A percentile compares a stretch with the other conserved stretches of the same genome.
These are phyloP conservation scores for Tuberolachnus salignus DNA, from an alignment of 2,888 invertebrate species.

Conservation along the genomic window DNA sequence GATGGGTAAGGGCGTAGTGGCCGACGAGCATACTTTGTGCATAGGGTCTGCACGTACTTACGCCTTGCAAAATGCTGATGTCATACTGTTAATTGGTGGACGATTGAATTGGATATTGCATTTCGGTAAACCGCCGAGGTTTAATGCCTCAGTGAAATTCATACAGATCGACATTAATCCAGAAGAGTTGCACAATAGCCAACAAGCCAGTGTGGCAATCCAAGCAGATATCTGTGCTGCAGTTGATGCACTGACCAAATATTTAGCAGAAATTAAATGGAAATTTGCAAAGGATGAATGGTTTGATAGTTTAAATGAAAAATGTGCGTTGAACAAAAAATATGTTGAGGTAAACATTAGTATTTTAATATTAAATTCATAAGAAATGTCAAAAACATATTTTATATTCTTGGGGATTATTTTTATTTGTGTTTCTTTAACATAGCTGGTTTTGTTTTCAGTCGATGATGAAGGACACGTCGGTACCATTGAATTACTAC, in stretches of 20 bases:
- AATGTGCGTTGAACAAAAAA: constrained; percentile 75
- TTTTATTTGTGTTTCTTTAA: constrained; percentile 26
- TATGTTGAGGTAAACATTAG: constrained; percentile 69
- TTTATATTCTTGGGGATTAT: neutral
- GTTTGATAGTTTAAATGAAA: constrained; percentile 77
- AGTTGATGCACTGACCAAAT: constrained; percentile 69
- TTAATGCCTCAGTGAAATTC: constrained; percentile 79
- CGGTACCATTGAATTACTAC: constrained; percentile 89
- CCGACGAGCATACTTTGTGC: constrained; percentile 65
- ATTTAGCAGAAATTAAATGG: constrained; percentile 69
- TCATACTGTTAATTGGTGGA: constrained; percentile 86
- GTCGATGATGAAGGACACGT: constrained; percentile 73
- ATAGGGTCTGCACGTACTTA: constrained; percentile 86
- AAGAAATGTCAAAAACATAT: neutral
- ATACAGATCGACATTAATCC: constrained; percentile 88
- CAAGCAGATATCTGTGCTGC: constrained; percentile 84
- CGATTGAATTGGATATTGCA: constrained; percentile 97
- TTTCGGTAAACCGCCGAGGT: constrained; percentile 89
- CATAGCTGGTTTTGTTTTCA: constrained; percentile 60
- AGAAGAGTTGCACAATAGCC: constrained; percentile 92
- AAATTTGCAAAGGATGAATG: constrained; percentile 68
- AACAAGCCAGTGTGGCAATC: constrained; percentile 78
- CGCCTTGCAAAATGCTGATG: constrained; percentile 87
- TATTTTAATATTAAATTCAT: neutral
- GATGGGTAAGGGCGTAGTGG: constrained; percentile 77